These are phyloP conservation scores for Craterocephalus amniculus DNA, from an alignment of 2,797 vertebrate genomes.

Conservation along the genomic window DNA sequence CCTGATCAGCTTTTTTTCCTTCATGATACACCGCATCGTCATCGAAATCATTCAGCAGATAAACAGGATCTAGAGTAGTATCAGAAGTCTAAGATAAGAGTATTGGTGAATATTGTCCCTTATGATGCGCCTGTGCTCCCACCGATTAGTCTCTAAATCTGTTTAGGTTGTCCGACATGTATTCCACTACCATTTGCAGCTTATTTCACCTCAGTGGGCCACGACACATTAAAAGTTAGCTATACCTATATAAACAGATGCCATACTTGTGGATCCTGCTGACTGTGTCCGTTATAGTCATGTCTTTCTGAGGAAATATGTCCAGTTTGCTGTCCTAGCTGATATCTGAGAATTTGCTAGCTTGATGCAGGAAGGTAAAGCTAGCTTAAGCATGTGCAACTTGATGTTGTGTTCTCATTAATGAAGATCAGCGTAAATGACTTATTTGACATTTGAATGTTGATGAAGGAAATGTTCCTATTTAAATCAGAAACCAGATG, in stretches of 20 bases:
- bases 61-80: too few species aligned
- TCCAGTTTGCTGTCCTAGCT: too few species aligned
- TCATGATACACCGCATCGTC: too few species aligned
- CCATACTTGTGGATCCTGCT: background rate
- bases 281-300: background rate
- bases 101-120: background rate
- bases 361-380: background rate
- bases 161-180: background rate
- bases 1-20: too few species aligned
- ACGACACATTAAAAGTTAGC: background rate
- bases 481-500: background rate
- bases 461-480: too few species aligned
- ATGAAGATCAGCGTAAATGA: too few species aligned
- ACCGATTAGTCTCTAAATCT: background rate
- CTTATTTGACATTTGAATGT: too few species aligned
- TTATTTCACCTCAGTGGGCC: background rate
- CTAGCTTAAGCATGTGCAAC: background rate
- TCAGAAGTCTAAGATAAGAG: background rate
- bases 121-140: background rate
- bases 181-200: background rate
- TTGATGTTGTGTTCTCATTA: background rate
- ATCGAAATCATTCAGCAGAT: too few species aligned
- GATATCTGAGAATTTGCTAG: background rate
- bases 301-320: too few species aligned
- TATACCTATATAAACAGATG: background rate